phyloP scores from a whole-genome alignment of 2,113 vertebrate genomes.

The Embiotoca jacksoni region DNA sequence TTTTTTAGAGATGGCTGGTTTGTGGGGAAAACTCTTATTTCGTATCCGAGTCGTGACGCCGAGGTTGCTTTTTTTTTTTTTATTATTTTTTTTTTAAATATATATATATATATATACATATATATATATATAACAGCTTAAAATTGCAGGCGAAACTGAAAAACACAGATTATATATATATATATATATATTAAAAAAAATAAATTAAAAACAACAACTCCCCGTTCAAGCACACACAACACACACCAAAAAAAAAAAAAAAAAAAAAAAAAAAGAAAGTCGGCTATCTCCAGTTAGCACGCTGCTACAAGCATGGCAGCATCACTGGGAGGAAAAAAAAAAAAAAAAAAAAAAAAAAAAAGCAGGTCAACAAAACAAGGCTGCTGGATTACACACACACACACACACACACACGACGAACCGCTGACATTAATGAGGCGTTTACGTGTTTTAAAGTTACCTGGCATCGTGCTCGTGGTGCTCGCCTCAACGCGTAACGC shows the following conservation, averaged over 20 bases:
- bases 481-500: conserved; percentile 25
- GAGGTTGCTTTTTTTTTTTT: no score
- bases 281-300: conserved; percentile 59
- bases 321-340: conserved; percentile 17
- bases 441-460: conserved; percentile 35
- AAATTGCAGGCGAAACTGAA: fast-evolving
- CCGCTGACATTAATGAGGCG: background rate
- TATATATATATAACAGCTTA: no score
- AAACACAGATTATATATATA: no score
- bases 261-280: conserved; percentile 66
- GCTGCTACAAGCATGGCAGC: conserved; percentile 81
- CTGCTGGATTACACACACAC: conserved; percentile 27
- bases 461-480: conserved; percentile 75
- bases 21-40: background rate
- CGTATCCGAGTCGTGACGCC: no score
- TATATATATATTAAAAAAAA: no score
- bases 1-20: background rate
- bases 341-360: background rate
- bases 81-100: no score
- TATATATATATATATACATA: no score
- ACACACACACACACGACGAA: background rate
- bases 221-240: no score
- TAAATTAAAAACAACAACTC: no score
- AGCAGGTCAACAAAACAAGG: conserved; percentile 80
- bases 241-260: no score